A percentile compares a stretch with the other conserved stretches of the same genome.
These are phyloP conservation scores for Myathropa florea DNA, from an alignment of 2,888 invertebrate species.

Conservation along the genomic window DNA sequence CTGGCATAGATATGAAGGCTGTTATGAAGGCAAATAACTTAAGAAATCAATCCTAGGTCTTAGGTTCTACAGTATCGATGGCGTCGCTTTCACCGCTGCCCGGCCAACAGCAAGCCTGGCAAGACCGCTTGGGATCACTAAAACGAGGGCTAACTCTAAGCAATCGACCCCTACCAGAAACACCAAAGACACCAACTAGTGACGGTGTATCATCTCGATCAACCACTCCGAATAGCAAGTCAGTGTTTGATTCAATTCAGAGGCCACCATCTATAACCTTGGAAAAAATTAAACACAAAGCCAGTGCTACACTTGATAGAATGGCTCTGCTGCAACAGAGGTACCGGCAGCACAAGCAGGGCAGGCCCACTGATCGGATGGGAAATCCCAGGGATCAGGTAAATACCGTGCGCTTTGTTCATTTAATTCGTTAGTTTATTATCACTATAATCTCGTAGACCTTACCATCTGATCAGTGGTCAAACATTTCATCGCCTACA, in stretches of 20 bases:
- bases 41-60: slow-evolving; percentile 73
- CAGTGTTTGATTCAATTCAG: slow-evolving; percentile 79
- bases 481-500: slow-evolving; percentile 80
- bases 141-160: slow-evolving; percentile 73
- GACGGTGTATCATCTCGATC: slow-evolving; percentile 78
- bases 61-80: slow-evolving; percentile 67
- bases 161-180: slow-evolving; percentile 83
- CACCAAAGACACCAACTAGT: slow-evolving; percentile 79
- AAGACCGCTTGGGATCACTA: slow-evolving; percentile 75
- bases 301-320: slow-evolving; percentile 79
- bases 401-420: slow-evolving; percentile 39
- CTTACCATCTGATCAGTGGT: slow-evolving; percentile 79
- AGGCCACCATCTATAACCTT: slow-evolving; percentile 80
- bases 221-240: slow-evolving; percentile 77
- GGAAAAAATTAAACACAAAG: slow-evolving; percentile 80
- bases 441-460: slow-evolving; percentile 68
- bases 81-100: slow-evolving; percentile 73
- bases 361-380: slow-evolving; percentile 79
- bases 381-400: slow-evolving; percentile 76
- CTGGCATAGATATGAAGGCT: slow-evolving; percentile 29
- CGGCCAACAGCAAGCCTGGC: slow-evolving; percentile 73
- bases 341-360: slow-evolving; percentile 83
- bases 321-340: slow-evolving; percentile 82
- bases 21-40: slow-evolving; percentile 64
- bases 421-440: slow-evolving; percentile 69